Evolutionary conservation across 2,113 vertebrate species (phyloP).

Genomic region (Condylura cristata): DNA sequence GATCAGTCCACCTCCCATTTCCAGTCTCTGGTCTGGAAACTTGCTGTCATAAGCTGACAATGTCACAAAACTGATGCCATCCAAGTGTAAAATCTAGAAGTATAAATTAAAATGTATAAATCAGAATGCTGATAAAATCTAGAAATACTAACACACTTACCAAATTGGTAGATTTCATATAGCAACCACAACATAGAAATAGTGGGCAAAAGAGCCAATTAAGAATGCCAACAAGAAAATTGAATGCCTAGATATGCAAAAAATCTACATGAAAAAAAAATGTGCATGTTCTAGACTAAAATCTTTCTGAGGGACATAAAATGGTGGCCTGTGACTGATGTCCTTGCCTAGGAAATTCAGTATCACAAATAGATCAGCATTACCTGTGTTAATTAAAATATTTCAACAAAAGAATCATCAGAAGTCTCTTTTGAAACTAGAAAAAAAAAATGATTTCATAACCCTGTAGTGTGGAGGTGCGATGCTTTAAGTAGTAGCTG

Average conservation of each 20-base stretch:
- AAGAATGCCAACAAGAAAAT: background rate
- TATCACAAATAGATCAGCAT: background rate
- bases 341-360: background rate
- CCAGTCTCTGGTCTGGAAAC: background rate
- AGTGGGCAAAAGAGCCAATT: background rate
- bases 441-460: background rate
- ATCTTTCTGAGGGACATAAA: background rate
- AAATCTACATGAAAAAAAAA: background rate
- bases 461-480: background rate
- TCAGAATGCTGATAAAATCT: too few relatives aligned
- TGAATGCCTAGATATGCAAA: background rate
- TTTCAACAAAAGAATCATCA: background rate
- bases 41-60: background rate
- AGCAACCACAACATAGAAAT: background rate
- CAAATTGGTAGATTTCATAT: background rate
- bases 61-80: background rate
- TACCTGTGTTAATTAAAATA: background rate
- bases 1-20: background rate
- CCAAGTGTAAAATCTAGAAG: background rate
- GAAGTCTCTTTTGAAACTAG: background rate
- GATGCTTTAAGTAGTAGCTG: too few relatives aligned
- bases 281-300: background rate
- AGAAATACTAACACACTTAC: too few relatives aligned
- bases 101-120: too few relatives aligned
- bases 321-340: background rate